These are phyloP conservation scores for Smutsia gigantea DNA, from an alignment of 2,797 vertebrate genomes.

Conservation along the genomic window DNA sequence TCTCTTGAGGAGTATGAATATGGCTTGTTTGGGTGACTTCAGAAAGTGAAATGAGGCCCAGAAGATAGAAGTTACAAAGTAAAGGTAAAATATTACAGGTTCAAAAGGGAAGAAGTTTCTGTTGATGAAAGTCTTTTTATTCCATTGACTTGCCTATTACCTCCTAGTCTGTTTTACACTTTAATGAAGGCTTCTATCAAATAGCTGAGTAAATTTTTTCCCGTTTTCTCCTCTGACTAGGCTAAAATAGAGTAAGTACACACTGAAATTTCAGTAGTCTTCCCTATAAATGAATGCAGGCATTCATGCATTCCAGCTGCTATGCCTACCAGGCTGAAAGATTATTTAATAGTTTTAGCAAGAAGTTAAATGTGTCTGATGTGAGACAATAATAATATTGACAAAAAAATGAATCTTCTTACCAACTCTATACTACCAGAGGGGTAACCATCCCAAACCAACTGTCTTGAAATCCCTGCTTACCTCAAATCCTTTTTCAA, in stretches of 20 bases:
- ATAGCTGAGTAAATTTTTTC: background rate
- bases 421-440: background rate
- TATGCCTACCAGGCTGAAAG: background rate
- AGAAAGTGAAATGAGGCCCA: background rate
- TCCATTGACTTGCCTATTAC: background rate
- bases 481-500: background rate
- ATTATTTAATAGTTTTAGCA: conserved; percentile 15
- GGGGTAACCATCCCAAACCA: background rate
- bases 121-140: background rate
- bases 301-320: background rate
- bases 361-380: conserved; percentile 40
- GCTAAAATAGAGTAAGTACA: background rate
- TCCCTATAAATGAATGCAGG: background rate
- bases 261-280: background rate
- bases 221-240: background rate
- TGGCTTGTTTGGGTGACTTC: background rate
- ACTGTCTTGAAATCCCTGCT: background rate
- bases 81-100: background rate
- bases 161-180: background rate
- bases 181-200: conserved; percentile 4
- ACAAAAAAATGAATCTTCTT: background rate
- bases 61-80: background rate
- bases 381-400: background rate
- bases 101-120: conserved; percentile 2
- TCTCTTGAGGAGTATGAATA: background rate